Evolutionary conservation across 2,888 invertebrate species (phyloP).

Genomic region (Atethmia centrago): DNA sequence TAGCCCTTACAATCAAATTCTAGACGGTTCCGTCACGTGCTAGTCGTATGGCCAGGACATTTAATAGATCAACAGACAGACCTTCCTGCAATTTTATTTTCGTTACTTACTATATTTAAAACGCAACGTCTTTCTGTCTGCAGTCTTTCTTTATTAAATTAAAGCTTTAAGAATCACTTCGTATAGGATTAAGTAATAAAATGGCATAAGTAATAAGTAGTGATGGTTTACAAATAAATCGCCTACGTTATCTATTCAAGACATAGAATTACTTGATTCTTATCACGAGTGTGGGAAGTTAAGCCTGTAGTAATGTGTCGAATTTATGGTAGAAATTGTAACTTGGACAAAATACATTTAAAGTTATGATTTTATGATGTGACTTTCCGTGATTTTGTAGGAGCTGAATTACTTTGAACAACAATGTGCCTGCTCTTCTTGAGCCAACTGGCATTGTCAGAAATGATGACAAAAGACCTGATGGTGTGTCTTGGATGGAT

Average conservation of each 20-base stretch:
- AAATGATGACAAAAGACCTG: too few relatives aligned
- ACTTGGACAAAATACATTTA: constrained; percentile 3
- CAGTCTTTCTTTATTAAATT: not conserved
- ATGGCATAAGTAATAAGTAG: constrained; percentile 21
- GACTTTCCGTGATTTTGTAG: constrained; percentile 9
- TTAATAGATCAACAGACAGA: not conserved
- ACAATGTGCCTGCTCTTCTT: too few relatives aligned
- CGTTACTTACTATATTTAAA: not conserved
- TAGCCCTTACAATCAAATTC: not conserved
- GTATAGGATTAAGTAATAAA: constrained; percentile 38
- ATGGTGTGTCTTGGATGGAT: too few relatives aligned
- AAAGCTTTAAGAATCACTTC: not conserved
- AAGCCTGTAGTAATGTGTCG: constrained; percentile 8
- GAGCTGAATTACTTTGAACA: not conserved
- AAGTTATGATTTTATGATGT: constrained; percentile 15
- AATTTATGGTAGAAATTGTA: constrained; percentile 13
- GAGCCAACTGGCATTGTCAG: too few relatives aligned
- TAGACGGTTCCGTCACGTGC: not conserved
- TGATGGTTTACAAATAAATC: constrained; percentile 28
- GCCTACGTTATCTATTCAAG: constrained; percentile 42
- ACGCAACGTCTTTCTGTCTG: not conserved
- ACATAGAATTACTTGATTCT: constrained; percentile 36
- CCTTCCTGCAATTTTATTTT: not conserved
- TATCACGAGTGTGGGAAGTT: constrained; percentile 49
- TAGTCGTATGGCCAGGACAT: not conserved